These are phyloP conservation scores for Axis porcinus DNA, from an alignment of 2,113 vertebrate species.

Conservation along the genomic window DNA sequence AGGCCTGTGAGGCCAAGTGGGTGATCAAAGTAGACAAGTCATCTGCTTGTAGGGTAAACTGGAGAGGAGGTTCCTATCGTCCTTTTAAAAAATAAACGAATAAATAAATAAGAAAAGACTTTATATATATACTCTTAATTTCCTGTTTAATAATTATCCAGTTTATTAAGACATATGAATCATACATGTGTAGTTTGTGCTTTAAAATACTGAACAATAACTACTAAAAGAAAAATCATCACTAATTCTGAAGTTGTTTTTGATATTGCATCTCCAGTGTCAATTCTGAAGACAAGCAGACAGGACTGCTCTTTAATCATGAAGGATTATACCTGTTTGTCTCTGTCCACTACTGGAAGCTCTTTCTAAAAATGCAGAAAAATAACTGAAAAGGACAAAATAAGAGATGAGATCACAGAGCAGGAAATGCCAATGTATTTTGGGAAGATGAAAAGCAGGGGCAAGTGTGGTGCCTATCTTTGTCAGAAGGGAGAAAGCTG, in stretches of 20 bases:
- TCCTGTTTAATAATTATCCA: neutral
- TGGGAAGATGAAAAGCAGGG: neutral
- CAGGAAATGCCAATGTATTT: neutral
- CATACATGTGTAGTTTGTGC: neutral
- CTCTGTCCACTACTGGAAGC: neutral
- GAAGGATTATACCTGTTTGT: neutral
- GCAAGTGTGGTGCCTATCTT: neutral
- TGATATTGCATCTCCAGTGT: neutral
- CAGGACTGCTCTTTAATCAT: neutral
- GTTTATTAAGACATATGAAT: neutral
- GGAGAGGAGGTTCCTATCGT: neutral
- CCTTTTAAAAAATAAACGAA: neutral
- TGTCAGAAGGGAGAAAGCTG: neutral
- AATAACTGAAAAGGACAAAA: neutral
- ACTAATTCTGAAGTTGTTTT: neutral
- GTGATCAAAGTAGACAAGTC: neutral
- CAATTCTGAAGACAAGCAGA: neutral
- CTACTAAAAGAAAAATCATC: neutral
- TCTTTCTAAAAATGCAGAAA: neutral
- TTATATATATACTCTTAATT: neutral
- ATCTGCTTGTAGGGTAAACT: neutral
- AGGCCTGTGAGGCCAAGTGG: neutral
- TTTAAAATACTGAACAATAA: neutral
- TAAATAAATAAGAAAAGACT: neutral
- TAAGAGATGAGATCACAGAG: neutral